These are phyloP conservation scores for Seira ritae DNA, from an alignment of 2,888 invertebrate species.

Conservation along the genomic window DNA sequence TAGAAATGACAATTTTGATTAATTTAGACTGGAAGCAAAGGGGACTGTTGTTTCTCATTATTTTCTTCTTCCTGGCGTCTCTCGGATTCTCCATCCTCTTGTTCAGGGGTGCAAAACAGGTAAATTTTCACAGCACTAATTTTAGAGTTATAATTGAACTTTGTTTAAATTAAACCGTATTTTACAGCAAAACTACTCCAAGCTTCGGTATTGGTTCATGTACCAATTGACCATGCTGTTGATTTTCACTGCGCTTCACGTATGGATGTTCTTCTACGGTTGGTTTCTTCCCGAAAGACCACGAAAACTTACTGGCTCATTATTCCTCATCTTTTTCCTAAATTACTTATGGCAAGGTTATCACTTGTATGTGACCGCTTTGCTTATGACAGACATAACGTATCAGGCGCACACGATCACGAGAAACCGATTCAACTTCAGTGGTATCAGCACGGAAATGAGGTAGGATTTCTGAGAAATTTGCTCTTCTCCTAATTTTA, in stretches of 20 bases:
- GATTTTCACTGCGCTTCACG: constrained; percentile 58
- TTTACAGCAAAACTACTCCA: constrained; percentile 48
- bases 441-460: constrained; percentile 40
- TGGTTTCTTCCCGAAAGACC: constrained; percentile 62
- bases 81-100: constrained; percentile 54
- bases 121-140: constrained; percentile 21
- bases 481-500: too few species aligned
- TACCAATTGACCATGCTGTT: constrained; percentile 58
- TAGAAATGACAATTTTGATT: constrained; percentile 5
- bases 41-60: constrained; percentile 52
- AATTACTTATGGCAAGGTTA: constrained; percentile 65
- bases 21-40: constrained; percentile 61
- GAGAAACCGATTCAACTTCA: constrained; percentile 49
- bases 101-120: constrained; percentile 56
- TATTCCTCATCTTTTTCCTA: constrained; percentile 61
- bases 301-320: constrained; percentile 56
- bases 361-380: constrained; percentile 52
- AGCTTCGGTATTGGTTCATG: constrained; percentile 61
- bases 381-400: constrained; percentile 61
- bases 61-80: constrained; percentile 54
- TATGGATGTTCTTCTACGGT: constrained; percentile 61
- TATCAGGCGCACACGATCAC: constrained; percentile 26
- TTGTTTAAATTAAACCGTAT: not conserved
- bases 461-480: constrained; percentile 21
- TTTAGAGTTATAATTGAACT: not conserved